Percentiles rank a stretch among this genome's conserved stretches.
Evolutionary conservation across 2,888 invertebrate species (phyloP).

Genomic region (Xestia sexstrigata): DNA sequence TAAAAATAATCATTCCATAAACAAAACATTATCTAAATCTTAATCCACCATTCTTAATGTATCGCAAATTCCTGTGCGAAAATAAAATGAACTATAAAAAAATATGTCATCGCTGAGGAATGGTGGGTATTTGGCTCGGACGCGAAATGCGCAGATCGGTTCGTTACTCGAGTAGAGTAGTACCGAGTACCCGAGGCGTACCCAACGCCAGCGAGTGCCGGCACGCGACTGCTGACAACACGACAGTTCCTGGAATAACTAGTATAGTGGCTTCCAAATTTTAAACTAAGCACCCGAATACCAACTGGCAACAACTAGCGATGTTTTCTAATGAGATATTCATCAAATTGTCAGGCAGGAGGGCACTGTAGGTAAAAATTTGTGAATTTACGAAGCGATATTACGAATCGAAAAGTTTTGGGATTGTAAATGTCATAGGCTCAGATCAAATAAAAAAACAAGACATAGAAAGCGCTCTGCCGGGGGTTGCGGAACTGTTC

Average conservation of each 20-base stretch:
- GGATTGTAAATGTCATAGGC: not conserved
- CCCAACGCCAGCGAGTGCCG: conserved; percentile 42
- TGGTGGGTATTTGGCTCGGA: conserved; percentile 59
- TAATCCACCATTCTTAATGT: conserved; percentile 13
- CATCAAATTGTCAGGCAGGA: not conserved
- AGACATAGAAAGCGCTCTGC: too few relatives aligned
- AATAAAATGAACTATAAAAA: conserved; percentile 43
- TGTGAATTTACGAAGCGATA: not conserved
- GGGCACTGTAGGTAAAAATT: not conserved
- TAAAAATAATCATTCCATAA: not conserved
- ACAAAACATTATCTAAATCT: conserved; percentile 18
- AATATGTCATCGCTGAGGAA: conserved; percentile 59
- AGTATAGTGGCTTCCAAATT: conserved; percentile 40
- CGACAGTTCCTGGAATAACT: conserved; percentile 55
- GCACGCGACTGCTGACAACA: conserved; percentile 53
- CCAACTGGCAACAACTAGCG: conserved; percentile 25
- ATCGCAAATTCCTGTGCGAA: conserved; percentile 43
- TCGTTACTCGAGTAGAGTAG: conserved; percentile 51
- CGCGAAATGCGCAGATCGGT: conserved; percentile 58
- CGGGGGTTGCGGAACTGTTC: too few relatives aligned
- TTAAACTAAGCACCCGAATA: conserved; percentile 31
- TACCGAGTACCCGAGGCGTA: conserved; percentile 17
- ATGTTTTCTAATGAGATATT: not conserved
- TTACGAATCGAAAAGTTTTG: not conserved
- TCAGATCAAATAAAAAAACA: too few relatives aligned